Conservation (phyloP, 1,140 invertebrate species). For the Leptopilina clavipes region DNA sequence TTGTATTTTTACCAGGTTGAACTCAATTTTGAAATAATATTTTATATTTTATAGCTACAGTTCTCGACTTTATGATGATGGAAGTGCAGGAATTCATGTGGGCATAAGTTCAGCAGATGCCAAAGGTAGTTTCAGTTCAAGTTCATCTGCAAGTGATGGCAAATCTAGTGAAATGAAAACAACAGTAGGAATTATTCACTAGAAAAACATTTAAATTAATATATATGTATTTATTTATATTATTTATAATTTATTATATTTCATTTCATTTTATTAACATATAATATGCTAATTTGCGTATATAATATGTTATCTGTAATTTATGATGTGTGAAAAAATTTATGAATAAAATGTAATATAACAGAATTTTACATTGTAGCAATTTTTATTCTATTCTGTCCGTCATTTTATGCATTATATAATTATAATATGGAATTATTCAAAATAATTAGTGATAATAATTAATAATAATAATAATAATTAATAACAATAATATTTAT, state of each 20-base stretch:
- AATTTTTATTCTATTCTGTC: too few species aligned
- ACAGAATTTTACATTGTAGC: too few species aligned
- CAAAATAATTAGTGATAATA: too few species aligned
- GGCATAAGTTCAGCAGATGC: background rate
- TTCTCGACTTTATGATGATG: background rate
- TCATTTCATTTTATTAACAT: too few species aligned
- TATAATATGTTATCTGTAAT: too few species aligned
- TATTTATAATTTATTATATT: too few species aligned
- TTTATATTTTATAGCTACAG: background rate
- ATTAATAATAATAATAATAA: too few species aligned
- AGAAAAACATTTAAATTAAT: background rate
- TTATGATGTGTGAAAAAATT: background rate
- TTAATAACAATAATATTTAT: too few species aligned
- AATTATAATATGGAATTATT: too few species aligned
- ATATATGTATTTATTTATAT: background rate
- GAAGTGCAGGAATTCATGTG: background rate
- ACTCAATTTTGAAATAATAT: background rate
- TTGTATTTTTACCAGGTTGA: too few species aligned
- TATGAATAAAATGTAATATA: background rate
- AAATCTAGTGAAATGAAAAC: background rate
- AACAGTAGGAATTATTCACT: constrained; percentile 1
- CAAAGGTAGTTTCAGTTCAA: background rate
- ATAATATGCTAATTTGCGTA: too few species aligned
- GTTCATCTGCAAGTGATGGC: background rate
- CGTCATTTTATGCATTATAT: too few species aligned